Conservation (phyloP, 1,140 invertebrate species). For the Drosophila baimaii region DNA sequence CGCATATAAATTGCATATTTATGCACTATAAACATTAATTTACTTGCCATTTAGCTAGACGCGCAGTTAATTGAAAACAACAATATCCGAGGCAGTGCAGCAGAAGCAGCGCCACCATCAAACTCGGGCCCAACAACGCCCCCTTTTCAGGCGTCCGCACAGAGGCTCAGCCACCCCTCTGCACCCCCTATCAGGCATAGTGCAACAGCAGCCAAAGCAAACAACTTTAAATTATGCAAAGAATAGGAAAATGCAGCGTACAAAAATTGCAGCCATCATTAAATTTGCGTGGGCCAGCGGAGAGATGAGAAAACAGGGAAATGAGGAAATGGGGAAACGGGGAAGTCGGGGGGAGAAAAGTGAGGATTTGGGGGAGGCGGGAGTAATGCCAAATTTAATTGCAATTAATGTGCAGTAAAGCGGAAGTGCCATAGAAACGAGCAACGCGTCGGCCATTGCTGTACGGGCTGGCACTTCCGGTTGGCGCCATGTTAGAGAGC, state of each 20-base stretch:
- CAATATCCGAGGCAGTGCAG: constrained; percentile 47
- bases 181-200: background rate
- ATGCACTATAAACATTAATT: constrained; percentile 81
- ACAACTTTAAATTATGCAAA: constrained; percentile 75
- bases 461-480: constrained; percentile 62
- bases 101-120: constrained; percentile 27
- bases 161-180: background rate
- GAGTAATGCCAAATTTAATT: constrained; percentile 77
- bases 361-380: background rate
- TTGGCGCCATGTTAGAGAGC: constrained; percentile 53
- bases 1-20: constrained; percentile 72
- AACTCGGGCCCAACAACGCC: constrained; percentile 8
- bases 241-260: constrained; percentile 60
- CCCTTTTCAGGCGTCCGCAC: background rate
- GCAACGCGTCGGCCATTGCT: constrained; percentile 44
- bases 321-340: background rate
- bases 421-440: constrained; percentile 68
- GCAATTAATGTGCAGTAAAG: constrained; percentile 76
- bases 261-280: constrained; percentile 66
- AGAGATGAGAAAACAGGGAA: background rate
- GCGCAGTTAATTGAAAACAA: constrained; percentile 79
- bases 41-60: constrained; percentile 75
- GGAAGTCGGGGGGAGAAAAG: background rate
- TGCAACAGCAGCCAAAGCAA: constrained; percentile 49
- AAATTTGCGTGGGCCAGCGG: constrained; percentile 40